These are phyloP conservation scores for Ptilorrhoa leucosticta DNA, from an alignment of 2,113 vertebrate genomes.

Conservation along the genomic window DNA sequence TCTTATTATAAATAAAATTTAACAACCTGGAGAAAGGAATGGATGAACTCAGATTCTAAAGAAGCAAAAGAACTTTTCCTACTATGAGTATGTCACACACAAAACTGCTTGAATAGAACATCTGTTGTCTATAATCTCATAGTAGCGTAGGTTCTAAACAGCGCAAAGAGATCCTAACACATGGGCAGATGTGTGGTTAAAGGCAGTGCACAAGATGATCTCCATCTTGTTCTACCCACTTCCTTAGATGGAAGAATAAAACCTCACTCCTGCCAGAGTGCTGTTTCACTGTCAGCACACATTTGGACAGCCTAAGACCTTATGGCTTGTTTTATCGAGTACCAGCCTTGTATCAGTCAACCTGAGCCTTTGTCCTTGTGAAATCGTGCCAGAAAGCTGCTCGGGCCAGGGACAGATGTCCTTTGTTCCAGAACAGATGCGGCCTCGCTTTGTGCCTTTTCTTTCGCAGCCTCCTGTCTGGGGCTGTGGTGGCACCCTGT, in stretches of 20 bases:
- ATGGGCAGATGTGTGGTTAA: constrained; percentile 37
- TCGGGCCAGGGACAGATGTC: constrained; percentile 42
- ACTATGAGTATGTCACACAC: background rate
- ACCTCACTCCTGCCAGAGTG: background rate
- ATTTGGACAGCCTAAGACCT: background rate
- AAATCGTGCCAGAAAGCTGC: background rate
- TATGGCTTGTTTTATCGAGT: background rate
- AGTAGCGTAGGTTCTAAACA: background rate
- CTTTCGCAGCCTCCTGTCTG: background rate
- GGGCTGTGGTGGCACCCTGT: background rate
- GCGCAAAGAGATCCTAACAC: background rate
- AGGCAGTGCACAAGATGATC: background rate
- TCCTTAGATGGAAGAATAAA: background rate
- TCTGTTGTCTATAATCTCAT: background rate
- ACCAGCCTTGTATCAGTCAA: constrained; percentile 6
- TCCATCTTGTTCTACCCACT: background rate
- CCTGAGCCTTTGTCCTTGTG: constrained; percentile 51
- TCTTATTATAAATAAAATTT: background rate
- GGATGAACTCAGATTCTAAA: background rate
- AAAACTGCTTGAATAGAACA: background rate
- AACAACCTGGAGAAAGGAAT: background rate
- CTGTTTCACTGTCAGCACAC: background rate
- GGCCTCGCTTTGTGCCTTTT: constrained; percentile 16
- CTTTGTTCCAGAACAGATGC: constrained; percentile 40
- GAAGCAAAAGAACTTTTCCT: background rate